Conservation (phyloP, 2,113 vertebrate genomes). For the Gobius niger region DNA sequence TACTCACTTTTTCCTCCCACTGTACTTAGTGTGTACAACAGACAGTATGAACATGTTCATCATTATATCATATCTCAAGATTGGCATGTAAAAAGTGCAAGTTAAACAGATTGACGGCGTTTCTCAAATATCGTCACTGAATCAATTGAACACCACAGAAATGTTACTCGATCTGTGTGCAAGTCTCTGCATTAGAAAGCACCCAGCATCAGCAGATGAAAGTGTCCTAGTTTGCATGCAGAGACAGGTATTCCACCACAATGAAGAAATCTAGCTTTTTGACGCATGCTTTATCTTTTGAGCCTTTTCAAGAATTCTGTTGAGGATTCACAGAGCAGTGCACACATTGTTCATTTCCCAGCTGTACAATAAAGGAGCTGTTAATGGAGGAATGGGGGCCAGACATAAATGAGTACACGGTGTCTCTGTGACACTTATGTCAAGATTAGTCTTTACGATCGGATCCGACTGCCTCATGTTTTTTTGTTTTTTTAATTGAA, state of each 20-base stretch:
- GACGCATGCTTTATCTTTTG: conserved; percentile 42
- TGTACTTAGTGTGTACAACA: too few relatives aligned
- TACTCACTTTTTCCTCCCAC: too few relatives aligned
- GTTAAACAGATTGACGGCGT: too few relatives aligned
- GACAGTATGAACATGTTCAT: too few relatives aligned
- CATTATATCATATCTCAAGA: too few relatives aligned
- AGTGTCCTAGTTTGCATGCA: conserved; percentile 33
- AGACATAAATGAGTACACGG: conserved; percentile 27
- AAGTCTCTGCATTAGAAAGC: background rate
- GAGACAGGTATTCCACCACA: conserved; percentile 23
- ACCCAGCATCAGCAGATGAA: background rate
- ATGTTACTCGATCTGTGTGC: background rate
- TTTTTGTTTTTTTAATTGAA: too few relatives aligned
- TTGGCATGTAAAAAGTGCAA: too few relatives aligned
- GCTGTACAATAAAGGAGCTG: conserved; percentile 27
- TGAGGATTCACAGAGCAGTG: conserved; percentile 45
- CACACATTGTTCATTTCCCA: conserved; percentile 46
- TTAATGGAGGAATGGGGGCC: conserved; percentile 31
- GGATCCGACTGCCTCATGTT: too few relatives aligned
- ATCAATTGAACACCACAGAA: background rate
- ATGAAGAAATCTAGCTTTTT: conserved; percentile 43
- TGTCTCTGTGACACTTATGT: conserved; percentile 26
- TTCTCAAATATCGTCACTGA: background rate
- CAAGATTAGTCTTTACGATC: background rate
- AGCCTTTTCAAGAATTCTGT: conserved; percentile 34